These are phyloP conservation scores for Sitta europaea DNA, from an alignment of 2,113 vertebrate genomes.

Conservation along the genomic window DNA sequence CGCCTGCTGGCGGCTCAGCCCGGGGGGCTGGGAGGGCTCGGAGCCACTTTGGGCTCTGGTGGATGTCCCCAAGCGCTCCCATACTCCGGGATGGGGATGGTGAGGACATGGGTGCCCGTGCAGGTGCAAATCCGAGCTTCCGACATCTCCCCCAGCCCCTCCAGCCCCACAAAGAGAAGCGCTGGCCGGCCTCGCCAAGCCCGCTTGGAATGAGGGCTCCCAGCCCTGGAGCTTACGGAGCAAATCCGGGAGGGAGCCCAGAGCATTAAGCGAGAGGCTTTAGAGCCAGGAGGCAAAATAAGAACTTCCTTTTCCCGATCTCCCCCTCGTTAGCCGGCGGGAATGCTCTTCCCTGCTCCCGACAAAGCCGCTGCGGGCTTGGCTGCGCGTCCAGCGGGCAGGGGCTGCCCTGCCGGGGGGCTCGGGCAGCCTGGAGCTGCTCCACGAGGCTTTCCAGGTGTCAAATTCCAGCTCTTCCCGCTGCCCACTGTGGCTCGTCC, in stretches of 20 bases:
- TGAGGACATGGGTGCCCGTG: fast-evolving
- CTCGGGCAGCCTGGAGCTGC: background rate
- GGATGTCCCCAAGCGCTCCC: background rate
- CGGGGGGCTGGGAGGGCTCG: fast-evolving
- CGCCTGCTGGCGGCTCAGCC: background rate
- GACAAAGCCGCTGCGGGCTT: background rate
- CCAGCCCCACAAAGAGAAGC: fast-evolving
- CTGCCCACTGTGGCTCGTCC: fast-evolving
- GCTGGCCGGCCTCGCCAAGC: background rate
- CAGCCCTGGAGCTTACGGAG: background rate
- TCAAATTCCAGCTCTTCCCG: background rate
- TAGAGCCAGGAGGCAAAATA: background rate
- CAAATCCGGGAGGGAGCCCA: background rate
- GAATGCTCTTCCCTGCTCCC: background rate
- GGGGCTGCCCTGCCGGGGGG: background rate
- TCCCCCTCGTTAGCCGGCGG: background rate
- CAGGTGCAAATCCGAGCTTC: fast-evolving
- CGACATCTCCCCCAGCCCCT: background rate
- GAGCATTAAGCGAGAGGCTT: background rate
- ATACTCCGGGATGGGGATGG: fast-evolving
- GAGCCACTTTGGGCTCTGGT: background rate
- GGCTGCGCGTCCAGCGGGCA: background rate
- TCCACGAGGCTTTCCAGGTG: fast-evolving
- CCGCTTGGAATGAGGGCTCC: background rate
- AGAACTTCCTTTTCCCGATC: background rate